phyloP scores from a whole-genome alignment of 2,797 vertebrate genomes.

The Xiphorhynchus erythropygius region DNA sequence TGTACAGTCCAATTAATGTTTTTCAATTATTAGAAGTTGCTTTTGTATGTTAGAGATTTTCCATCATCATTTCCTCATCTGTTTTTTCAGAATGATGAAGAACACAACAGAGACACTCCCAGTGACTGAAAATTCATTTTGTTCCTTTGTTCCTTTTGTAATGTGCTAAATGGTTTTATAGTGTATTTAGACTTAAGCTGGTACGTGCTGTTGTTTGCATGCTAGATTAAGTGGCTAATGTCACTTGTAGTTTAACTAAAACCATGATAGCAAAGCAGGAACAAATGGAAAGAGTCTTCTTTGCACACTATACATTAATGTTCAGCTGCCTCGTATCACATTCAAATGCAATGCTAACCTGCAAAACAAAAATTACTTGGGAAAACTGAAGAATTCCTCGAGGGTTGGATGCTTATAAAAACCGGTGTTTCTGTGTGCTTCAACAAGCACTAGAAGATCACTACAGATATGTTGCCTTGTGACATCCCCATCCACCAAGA shows the following conservation, averaged over 20 bases:
- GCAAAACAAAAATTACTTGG: background rate
- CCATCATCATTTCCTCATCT: background rate
- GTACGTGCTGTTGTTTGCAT: background rate
- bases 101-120: background rate
- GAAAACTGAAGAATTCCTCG: background rate
- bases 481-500: background rate
- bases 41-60: background rate
- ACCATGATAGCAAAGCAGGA: background rate
- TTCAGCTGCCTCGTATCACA: background rate
- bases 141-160: background rate
- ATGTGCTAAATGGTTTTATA: background rate
- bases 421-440: background rate
- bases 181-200: background rate
- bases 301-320: background rate
- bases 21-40: background rate
- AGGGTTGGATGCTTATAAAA: background rate
- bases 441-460: background rate
- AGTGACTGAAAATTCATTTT: background rate
- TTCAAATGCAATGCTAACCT: background rate
- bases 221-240: background rate
- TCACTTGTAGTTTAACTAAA: background rate
- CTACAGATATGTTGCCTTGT: background rate
- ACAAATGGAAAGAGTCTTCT: background rate
- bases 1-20: background rate
- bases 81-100: background rate